Percentiles rank a stretch among this genome's conserved stretches.
These are phyloP conservation scores for Erannis defoliaria DNA, from an alignment of 2,888 invertebrate species.

Conservation along the genomic window DNA sequence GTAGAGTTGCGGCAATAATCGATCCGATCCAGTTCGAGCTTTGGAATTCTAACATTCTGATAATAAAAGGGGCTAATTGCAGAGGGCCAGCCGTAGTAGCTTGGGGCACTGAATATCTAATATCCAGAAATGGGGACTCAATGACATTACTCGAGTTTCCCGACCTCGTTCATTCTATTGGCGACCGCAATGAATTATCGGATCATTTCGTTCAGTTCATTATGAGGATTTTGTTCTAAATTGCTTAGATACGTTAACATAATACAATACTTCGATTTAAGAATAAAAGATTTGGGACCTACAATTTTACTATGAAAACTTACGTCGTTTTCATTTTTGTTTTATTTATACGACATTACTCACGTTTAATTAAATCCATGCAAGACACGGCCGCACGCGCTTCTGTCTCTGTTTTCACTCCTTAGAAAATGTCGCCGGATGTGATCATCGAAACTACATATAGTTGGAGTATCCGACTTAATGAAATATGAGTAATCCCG, in stretches of 20 bases:
- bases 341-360: too few species aligned
- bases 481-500: too few species aligned
- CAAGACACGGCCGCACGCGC: too few species aligned
- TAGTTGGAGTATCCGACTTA: too few species aligned
- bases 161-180: slow-evolving; percentile 21
- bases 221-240: background rate
- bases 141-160: slow-evolving; percentile 18
- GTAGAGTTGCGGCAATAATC: slow-evolving; percentile 23
- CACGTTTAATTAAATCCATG: too few species aligned
- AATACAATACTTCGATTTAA: too few species aligned
- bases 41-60: slow-evolving; percentile 28
- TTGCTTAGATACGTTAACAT: background rate
- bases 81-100: slow-evolving; percentile 17
- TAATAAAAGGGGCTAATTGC: slow-evolving; percentile 35
- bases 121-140: slow-evolving; percentile 10
- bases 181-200: slow-evolving; percentile 9
- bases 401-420: too few species aligned
- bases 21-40: slow-evolving; percentile 27
- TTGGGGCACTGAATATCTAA: slow-evolving; percentile 29
- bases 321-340: too few species aligned
- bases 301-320: too few species aligned
- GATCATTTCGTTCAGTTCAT: background rate
- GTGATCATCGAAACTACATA: too few species aligned
- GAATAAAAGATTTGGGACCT: too few species aligned
- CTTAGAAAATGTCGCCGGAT: too few species aligned